A percentile compares a stretch with the other conserved stretches of the same genome.
Evolutionary conservation across 1,140 invertebrate genomes (phyloP).

Genomic region (Psilanteris sp.): DNA sequence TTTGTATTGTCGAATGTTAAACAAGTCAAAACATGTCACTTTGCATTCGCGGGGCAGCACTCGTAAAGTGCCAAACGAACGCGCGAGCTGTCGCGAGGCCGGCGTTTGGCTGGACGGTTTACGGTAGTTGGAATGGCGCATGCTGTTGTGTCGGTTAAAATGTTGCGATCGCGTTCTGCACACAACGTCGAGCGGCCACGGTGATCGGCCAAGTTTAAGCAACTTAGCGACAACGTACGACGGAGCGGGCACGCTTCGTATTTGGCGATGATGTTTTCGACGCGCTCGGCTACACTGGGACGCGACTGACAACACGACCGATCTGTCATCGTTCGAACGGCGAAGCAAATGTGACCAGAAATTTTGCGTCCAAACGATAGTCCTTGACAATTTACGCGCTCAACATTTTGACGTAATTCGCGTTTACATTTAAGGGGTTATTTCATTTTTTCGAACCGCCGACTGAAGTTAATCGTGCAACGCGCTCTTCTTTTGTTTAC

Average conservation of each 20-base stretch:
- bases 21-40: slow-evolving; percentile 12
- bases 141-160: slow-evolving; percentile 9
- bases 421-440: no score
- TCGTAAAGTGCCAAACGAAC: slow-evolving; percentile 40
- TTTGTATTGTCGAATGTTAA: slow-evolving; percentile 1
- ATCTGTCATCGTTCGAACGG: slow-evolving; percentile 32
- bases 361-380: slow-evolving; percentile 1
- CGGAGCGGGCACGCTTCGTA: slow-evolving; percentile 22
- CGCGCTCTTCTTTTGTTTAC: no score
- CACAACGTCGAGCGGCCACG: slow-evolving; percentile 16
- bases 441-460: no score
- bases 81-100: slow-evolving; percentile 24
- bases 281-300: slow-evolving; percentile 32
- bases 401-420: slow-evolving; percentile 2
- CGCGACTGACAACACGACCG: not conserved
- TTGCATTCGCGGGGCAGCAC: slow-evolving; percentile 10
- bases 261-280: slow-evolving; percentile 29
- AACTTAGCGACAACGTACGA: slow-evolving; percentile 32
- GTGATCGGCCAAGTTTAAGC: slow-evolving; percentile 19
- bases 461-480: no score
- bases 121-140: slow-evolving; percentile 9
- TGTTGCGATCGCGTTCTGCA: slow-evolving; percentile 1
- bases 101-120: slow-evolving; percentile 13
- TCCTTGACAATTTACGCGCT: not conserved
- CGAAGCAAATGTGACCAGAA: not conserved